These are phyloP conservation scores for Plecturocebus donacophilus DNA, from an alignment of 2,113 vertebrate genomes.

Conservation along the genomic window DNA sequence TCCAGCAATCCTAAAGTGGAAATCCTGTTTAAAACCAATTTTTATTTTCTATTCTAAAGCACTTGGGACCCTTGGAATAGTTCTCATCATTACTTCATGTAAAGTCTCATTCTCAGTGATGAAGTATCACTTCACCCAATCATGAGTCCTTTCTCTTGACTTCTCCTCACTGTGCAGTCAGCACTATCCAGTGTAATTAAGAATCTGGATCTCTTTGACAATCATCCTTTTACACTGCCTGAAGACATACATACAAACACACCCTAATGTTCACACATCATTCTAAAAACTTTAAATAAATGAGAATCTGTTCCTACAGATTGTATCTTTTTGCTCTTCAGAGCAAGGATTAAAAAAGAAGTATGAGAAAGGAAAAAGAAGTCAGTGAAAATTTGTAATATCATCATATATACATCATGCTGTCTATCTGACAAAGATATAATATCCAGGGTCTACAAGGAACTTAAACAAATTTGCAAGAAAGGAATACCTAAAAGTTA, in stretches of 20 bases:
- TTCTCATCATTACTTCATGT: background rate
- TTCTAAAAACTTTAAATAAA: background rate
- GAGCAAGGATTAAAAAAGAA: background rate
- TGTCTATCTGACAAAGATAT: no score
- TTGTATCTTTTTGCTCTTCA: background rate
- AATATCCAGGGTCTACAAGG: no score
- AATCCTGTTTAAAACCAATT: background rate
- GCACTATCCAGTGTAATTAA: background rate
- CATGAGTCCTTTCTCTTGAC: background rate
- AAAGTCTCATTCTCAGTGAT: background rate
- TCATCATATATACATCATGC: no score
- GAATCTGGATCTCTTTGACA: background rate
- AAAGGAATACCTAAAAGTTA: no score
- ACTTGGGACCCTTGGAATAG: background rate
- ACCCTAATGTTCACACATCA: background rate
- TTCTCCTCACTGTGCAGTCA: background rate
- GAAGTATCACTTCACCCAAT: background rate
- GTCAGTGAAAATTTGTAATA: background rate
- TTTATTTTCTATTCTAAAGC: background rate
- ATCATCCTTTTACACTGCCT: background rate
- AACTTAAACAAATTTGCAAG: no score
- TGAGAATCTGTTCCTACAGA: background rate
- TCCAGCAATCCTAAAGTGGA: background rate
- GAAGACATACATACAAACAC: background rate
- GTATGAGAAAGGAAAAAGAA: background rate